Base-by-base conservation (phyloP, 1,140 invertebrate species). In the Neodiprion fabricii region DNA sequence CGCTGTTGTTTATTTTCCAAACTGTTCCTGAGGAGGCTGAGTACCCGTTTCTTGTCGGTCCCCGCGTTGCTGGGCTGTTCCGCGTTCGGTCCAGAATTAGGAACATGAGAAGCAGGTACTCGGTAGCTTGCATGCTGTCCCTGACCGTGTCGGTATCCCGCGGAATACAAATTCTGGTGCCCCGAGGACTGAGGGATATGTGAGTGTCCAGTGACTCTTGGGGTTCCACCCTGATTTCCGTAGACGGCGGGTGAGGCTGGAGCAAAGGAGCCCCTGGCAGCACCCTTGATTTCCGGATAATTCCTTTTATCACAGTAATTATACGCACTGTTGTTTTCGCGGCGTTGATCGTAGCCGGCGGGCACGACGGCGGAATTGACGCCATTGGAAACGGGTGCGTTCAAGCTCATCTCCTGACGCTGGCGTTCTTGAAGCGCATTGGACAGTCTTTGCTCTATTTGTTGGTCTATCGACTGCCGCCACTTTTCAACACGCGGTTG, bases 21-120 rank as follows among this genome's bases (percentile, higher is more conserved):
- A 81, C 91, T 94, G 76, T 91, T 93, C 77, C 93, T 88, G 65
- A 94, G 81, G 73, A 94, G 89, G 79, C 90, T 93, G 71, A 93
- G 83, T 17, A 94, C 92, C 66, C 91, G 88, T 82, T 93, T 93
- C 82, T 93, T 93, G 80, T 94, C 90, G 23, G 91, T 92, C 17
- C 90, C 90, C 10, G 89, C 83, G 65, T 85, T 85, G 40, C 78
- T 83, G 1, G 85, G 79, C 28, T 80, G 83, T 67, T 85, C 84
- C 0, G 72, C n/a, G 53, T 78, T 74, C 40, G 61, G n/a, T 7
- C 14, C 61, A 10, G 74, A 47, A 17, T 67, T 72, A 0, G 70
- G 10, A 48, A 72, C 17, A 40, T 76, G 73, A n/a, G 74, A 67
- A 2, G 2, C 28, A 40, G 28, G 28, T 40, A 40, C 28, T 40